A percentile compares a stretch with the other conserved stretches of the same genome.
Evolutionary conservation across 2,113 vertebrate genomes (phyloP).

Genomic region (Fulica atra): DNA sequence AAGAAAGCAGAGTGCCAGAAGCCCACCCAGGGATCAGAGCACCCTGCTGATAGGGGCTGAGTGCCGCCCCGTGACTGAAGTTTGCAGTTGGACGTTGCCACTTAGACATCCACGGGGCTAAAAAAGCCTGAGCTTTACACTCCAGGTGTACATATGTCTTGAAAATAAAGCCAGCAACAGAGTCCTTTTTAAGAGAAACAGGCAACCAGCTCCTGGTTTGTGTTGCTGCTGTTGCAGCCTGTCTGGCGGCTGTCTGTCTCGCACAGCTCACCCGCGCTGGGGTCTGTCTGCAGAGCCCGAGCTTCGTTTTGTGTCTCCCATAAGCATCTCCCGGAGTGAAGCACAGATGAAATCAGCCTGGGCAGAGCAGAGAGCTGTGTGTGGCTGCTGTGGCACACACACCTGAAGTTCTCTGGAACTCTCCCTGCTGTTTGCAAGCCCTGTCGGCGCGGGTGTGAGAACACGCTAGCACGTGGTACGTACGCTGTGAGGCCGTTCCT

Average conservation of each 20-base stretch:
- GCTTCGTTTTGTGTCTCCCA: accelerated
- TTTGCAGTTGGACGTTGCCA: background rate
- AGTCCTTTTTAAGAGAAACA: background rate
- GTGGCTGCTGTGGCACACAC: accelerated
- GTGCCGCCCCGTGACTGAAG: background rate
- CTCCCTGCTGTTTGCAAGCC: background rate
- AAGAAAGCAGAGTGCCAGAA: background rate
- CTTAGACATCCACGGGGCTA: background rate
- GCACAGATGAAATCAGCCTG: background rate
- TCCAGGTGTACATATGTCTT: background rate
- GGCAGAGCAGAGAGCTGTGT: background rate
- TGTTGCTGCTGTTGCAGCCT: background rate
- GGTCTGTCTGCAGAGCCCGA: background rate
- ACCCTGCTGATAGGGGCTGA: background rate
- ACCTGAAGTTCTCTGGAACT: background rate
- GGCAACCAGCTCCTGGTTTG: background rate
- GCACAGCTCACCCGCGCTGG: background rate
- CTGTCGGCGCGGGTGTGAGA: background rate
- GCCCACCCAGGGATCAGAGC: background rate
- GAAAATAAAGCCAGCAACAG: background rate
- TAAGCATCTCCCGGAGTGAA: background rate
- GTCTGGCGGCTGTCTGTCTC: background rate
- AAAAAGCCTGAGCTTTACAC: background rate
- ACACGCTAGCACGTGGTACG: background rate
- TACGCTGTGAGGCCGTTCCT: background rate